Percentiles rank a stretch among this genome's conserved stretches.
Evolutionary conservation across 2,888 invertebrate species (phyloP).

Genomic region (Syrista parreyssii): DNA sequence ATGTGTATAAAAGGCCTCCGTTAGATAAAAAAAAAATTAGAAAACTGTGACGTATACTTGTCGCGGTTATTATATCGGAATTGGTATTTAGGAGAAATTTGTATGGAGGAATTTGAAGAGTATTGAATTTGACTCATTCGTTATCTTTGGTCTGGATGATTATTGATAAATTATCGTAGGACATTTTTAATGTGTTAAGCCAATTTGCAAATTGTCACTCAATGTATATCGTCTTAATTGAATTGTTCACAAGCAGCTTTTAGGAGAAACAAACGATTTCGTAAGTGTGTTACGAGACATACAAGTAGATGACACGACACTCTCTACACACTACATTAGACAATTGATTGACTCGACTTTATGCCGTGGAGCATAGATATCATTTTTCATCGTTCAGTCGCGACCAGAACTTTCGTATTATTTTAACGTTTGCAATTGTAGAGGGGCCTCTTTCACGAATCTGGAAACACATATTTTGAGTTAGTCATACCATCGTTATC

Average conservation of each 20-base stretch:
- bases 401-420: background rate
- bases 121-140: background rate
- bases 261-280: slow-evolving; percentile 65
- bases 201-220: background rate
- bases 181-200: background rate
- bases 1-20: slow-evolving; percentile 54
- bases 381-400: background rate
- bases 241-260: slow-evolving; percentile 64
- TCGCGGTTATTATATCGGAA: background rate
- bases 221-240: slow-evolving; percentile 13
- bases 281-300: slow-evolving; percentile 60
- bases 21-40: background rate
- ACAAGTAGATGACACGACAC: slow-evolving; percentile 44
- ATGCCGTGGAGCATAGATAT: background rate
- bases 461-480: slow-evolving; percentile 57
- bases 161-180: background rate
- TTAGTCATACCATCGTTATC: slow-evolving; percentile 46
- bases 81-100: background rate
- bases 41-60: background rate
- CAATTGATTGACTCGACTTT: background rate
- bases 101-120: background rate
- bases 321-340: background rate
- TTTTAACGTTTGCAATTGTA: background rate
- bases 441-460: slow-evolving; percentile 37
- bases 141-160: background rate